Percentiles rank a stretch among this genome's conserved stretches.
These are phyloP conservation scores for Drosophila neutralis DNA, from an alignment of 2,888 invertebrate species.

Conservation along the genomic window DNA sequence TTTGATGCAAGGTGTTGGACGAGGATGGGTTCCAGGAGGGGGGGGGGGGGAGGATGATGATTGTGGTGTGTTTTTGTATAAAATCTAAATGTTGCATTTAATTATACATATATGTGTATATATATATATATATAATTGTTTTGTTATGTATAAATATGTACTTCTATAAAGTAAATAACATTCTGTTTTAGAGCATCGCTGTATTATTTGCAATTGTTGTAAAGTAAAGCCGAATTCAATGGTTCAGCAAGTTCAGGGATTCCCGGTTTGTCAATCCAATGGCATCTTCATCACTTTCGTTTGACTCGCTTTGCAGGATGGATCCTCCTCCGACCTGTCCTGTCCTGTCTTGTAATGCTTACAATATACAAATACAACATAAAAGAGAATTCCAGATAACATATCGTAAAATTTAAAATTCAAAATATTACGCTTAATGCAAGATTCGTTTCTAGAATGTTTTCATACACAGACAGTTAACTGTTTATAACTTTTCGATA, in stretches of 20 bases:
- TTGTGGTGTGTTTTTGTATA: conserved; percentile 61
- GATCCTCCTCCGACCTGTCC: conserved; percentile 29
- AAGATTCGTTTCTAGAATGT: conserved; percentile 10
- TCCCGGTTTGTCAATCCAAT: conserved; percentile 42
- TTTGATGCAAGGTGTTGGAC: conserved; percentile 14
- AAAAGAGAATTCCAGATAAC: conserved; percentile 17
- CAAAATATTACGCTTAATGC: conserved; percentile 22
- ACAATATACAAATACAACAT: conserved; percentile 42
- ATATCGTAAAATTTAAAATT: conserved; percentile 11
- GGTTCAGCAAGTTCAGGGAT: conserved; percentile 48
- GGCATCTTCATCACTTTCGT: conserved; percentile 42
- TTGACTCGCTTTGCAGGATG: conserved; percentile 46
- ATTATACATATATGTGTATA: conserved; percentile 33
- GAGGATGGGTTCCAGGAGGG: conserved; percentile 20
- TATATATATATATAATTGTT: conserved; percentile 5
- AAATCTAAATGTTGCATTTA: conserved; percentile 73
- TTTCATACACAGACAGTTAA: conserved; percentile 28
- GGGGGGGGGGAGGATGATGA: conserved; percentile 32
- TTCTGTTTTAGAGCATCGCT: conserved; percentile 62
- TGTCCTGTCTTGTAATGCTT: conserved; percentile 43
- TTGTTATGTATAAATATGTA: conserved; percentile 43
- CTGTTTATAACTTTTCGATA: conserved; percentile 29
- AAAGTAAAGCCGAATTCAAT: conserved; percentile 53
- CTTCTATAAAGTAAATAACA: conserved; percentile 78
- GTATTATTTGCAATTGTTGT: conserved; percentile 49